phyloP scores from a whole-genome alignment of 2,888 invertebrate species.

The Limnephilus rhombicus region DNA sequence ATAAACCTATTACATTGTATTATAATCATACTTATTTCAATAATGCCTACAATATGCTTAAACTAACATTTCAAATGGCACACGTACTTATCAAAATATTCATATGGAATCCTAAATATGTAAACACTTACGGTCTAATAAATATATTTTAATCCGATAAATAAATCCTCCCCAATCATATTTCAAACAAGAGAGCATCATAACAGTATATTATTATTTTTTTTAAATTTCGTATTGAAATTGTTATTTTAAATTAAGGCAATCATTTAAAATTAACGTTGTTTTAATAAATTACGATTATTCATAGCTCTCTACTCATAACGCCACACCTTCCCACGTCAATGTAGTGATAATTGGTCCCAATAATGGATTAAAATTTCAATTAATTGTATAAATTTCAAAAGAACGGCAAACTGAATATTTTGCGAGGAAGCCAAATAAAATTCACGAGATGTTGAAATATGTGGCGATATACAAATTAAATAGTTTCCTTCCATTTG shows the following conservation, averaged over 20 bases:
- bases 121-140: conserved; percentile 28
- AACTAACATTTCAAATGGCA: conserved; percentile 40
- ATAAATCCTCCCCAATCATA: neutral
- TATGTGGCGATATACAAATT: neutral
- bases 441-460: neutral
- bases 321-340: neutral
- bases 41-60: neutral
- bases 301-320: conserved; percentile 9
- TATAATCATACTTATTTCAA: neutral
- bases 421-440: neutral
- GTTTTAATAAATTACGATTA: conserved; percentile 18
- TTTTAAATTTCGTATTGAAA: conserved; percentile 18
- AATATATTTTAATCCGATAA: conserved; percentile 24
- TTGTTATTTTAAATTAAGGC: conserved; percentile 36
- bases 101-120: conserved; percentile 14
- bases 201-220: conserved; percentile 29
- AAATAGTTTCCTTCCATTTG: neutral
- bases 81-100: conserved; percentile 29
- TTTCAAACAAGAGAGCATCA: conserved; percentile 11
- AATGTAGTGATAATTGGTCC: conserved; percentile 41
- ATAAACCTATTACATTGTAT: neutral
- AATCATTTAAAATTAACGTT: conserved; percentile 28
- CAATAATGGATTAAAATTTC: neutral
- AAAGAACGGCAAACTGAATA: neutral
- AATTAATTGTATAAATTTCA: neutral